A percentile compares a stretch with the other conserved stretches of the same genome.
Evolutionary conservation across 1,140 invertebrate genomes (phyloP).

Genomic region (Macrocentrus cingulum): DNA sequence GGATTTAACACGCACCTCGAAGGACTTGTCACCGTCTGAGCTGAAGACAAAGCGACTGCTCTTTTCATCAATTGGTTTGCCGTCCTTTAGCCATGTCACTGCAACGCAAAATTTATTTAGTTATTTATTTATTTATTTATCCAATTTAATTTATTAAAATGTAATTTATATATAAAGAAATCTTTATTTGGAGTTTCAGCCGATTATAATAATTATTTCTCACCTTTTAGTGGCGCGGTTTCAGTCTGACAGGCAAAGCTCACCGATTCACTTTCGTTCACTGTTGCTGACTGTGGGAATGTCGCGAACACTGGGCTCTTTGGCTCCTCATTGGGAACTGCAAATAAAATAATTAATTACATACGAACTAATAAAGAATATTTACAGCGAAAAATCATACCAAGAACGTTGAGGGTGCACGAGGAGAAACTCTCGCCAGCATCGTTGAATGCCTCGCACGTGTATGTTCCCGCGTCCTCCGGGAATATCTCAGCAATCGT

Average conservation of each 20-base stretch:
- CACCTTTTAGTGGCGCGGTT: slow-evolving; percentile 67
- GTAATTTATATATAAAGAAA: no score
- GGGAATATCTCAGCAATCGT: slow-evolving; percentile 93
- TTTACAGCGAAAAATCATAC: no score
- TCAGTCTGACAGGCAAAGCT: slow-evolving; percentile 81
- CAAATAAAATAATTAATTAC: slow-evolving; percentile 16
- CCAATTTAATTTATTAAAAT: no score
- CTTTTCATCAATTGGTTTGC: slow-evolving; percentile 75
- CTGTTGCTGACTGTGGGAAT: slow-evolving; percentile 87
- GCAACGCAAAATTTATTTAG: no score
- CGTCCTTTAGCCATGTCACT: slow-evolving; percentile 88
- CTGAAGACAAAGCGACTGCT: slow-evolving; percentile 79
- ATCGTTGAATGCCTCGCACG: slow-evolving; percentile 95
- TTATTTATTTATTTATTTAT: no score
- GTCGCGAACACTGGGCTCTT: slow-evolving; percentile 81
- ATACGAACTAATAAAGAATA: no score
- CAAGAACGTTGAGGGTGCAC: slow-evolving; percentile 79
- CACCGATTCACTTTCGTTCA: slow-evolving; percentile 78
- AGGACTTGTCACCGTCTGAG: slow-evolving; percentile 75
- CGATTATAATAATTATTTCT: no score
- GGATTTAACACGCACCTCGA: slow-evolving; percentile 74
- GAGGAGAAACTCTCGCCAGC: slow-evolving; percentile 90
- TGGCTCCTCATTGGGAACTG: slow-evolving; percentile 83
- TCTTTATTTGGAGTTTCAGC: no score
- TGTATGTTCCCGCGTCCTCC: slow-evolving; percentile 90